Percentiles rank a stretch among this genome's conserved stretches.
Conservation (phyloP, 2,888 invertebrate genomes). For the Myathropa florea region DNA sequence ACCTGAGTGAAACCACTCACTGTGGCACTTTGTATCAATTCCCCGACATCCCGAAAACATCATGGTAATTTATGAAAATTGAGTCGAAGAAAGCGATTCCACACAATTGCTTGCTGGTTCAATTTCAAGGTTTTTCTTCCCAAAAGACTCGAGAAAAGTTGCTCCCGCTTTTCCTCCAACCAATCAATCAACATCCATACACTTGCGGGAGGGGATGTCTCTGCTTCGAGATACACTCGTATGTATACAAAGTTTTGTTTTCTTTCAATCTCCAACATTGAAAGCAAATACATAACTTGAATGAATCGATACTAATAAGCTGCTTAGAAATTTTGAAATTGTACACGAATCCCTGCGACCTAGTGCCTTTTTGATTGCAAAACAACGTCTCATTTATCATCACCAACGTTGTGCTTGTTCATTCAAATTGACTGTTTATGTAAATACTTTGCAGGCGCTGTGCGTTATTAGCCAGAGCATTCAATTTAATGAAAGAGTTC, state of each 20-base stretch:
- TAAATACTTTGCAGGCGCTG: neutral
- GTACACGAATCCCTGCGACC: neutral
- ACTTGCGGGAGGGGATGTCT: neutral
- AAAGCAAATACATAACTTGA: neutral
- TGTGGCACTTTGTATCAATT: neutral
- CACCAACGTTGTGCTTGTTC: neutral
- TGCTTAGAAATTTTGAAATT: neutral
- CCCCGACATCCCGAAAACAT: neutral
- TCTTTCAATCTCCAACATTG: neutral
- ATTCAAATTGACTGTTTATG: neutral
- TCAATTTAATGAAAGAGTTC: neutral
- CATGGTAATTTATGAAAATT: neutral
- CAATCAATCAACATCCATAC: neutral
- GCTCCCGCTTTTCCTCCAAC: neutral
- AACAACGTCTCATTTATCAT: neutral
- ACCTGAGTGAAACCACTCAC: neutral
- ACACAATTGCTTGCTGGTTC: neutral
- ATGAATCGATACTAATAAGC: slow-evolving; percentile 18
- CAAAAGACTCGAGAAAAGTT: neutral
- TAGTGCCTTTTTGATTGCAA: neutral
- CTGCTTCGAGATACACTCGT: neutral
- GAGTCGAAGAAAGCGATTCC: neutral
- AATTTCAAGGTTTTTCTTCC: neutral
- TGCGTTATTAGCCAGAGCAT: neutral
- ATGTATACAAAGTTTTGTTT: neutral